These are phyloP conservation scores for Xylota segnis DNA, from an alignment of 2,888 invertebrate genomes.

Conservation along the genomic window DNA sequence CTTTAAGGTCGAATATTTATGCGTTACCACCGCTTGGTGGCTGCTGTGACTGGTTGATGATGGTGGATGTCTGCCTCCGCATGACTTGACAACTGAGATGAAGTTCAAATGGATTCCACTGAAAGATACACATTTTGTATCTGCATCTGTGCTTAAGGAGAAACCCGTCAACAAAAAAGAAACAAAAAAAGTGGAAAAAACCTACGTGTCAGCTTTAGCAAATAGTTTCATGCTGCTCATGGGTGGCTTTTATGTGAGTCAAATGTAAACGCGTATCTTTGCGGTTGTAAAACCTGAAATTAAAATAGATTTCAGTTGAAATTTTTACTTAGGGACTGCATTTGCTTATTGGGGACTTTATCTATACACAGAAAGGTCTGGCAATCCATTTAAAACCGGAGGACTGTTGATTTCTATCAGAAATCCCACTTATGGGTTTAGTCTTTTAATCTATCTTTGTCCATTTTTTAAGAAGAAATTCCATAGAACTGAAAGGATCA, in stretches of 20 bases:
- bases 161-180: slow-evolving; percentile 12
- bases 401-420: background rate
- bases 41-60: background rate
- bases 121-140: background rate
- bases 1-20: slow-evolving; percentile 32
- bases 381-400: background rate
- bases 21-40: background rate
- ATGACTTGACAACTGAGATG: slow-evolving; percentile 16
- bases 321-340: background rate
- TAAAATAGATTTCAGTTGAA: slow-evolving; percentile 12
- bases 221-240: slow-evolving; percentile 29
- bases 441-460: background rate
- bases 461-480: background rate
- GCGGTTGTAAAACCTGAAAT: slow-evolving; percentile 43
- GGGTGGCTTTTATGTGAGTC: slow-evolving; percentile 15
- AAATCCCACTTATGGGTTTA: background rate
- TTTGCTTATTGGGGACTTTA: background rate
- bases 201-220: slow-evolving; percentile 26
- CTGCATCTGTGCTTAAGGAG: background rate
- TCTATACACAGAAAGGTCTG: background rate
- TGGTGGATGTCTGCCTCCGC: slow-evolving; percentile 13
- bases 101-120: slow-evolving; percentile 15
- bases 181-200: background rate
- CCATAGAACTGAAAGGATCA: background rate
- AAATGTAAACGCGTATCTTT: slow-evolving; percentile 8